Base-by-base conservation (phyloP, 2,888 invertebrate species). In the Herminia tarsipennalis region DNA sequence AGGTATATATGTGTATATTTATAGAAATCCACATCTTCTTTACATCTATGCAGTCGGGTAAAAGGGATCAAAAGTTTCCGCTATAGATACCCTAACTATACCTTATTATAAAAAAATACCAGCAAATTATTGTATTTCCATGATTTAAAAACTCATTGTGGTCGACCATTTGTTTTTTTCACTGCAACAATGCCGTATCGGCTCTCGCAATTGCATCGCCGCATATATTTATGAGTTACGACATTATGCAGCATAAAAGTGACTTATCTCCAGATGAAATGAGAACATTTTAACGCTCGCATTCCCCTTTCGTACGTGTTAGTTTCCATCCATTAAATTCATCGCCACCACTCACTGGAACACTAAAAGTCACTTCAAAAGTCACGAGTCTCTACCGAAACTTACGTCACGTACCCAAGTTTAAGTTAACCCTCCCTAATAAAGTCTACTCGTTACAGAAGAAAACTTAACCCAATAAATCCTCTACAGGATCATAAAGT, bases 131-230 rank as follows among this genome's bases (percentile, higher is more conserved):
- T 2, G 9, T 30, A 30, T n/a, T n/a, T 42, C 35, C 13, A 10
- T 41, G 27, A 34, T 21, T 6, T 41, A 34, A 41, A 34, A 33
- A n/a, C 16, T 9, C 6, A 5, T 55, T 47, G 50, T 35, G 46
- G 14, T 50, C 21, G 34, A 48, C 59, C 56, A 65, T 71, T 72
- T 69, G 69, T 70, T 70, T 70, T 68, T 48, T 46, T 49, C 46
- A 48, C 76, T 76, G 73, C 78, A 81, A 82, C 81, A 82, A 83
- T 78, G 43, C 69, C 50, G 66, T 57, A 70, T 75, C 61, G 62
- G 47, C 35, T 50, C 27, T 35, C 62, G 61, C 74, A 81, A 81
- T 82, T 78, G 74, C 58, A 66, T 65, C 56, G 66, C 71, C 59
- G 69, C 67, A 35, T 45, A 33, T 13, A 21, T 76, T 76, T 73